A percentile compares a stretch with the other conserved stretches of the same genome.
Conservation (phyloP, 2,888 invertebrate species). For the Acrobasis consociella region DNA sequence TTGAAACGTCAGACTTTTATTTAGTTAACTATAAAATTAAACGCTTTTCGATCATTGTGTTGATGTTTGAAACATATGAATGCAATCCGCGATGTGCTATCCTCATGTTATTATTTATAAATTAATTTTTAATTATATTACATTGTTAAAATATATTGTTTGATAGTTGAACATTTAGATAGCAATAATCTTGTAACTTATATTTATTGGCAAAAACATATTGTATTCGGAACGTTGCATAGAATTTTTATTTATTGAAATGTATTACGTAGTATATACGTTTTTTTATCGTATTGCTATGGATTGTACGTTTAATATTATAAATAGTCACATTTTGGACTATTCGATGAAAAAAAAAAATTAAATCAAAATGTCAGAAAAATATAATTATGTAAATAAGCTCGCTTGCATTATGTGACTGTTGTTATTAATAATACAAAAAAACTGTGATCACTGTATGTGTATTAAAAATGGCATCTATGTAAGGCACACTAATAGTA, state of each 20-base stretch:
- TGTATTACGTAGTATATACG: conserved; percentile 40
- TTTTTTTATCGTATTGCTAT: conserved; percentile 45
- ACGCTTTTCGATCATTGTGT: background rate
- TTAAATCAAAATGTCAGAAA: conserved; percentile 34
- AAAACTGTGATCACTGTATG: conserved; percentile 57
- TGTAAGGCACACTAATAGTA: conserved; percentile 71
- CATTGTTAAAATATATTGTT: background rate
- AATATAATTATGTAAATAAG: conserved; percentile 73
- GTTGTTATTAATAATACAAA: conserved; percentile 71
- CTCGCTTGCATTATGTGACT: conserved; percentile 80
- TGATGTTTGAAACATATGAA: background rate
- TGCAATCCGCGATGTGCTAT: conserved; percentile 8
- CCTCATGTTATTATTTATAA: background rate
- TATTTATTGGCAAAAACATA: conserved; percentile 81
- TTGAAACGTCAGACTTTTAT: too few species aligned
- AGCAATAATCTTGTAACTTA: conserved; percentile 44
- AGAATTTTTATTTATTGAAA: conserved; percentile 33
- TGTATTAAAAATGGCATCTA: conserved; percentile 67
- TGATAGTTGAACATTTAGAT: conserved; percentile 53
- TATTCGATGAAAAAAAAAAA: conserved; percentile 34
- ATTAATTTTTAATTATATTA: background rate
- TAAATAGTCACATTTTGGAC: conserved; percentile 30
- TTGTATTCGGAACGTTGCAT: conserved; percentile 47
- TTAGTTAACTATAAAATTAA: too few species aligned
- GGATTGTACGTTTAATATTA: conserved; percentile 47